A percentile compares a stretch with the other conserved stretches of the same genome.
These are phyloP conservation scores for Microcebus griseorufus DNA, from an alignment of 2,113 vertebrate genomes.

Conservation along the genomic window DNA sequence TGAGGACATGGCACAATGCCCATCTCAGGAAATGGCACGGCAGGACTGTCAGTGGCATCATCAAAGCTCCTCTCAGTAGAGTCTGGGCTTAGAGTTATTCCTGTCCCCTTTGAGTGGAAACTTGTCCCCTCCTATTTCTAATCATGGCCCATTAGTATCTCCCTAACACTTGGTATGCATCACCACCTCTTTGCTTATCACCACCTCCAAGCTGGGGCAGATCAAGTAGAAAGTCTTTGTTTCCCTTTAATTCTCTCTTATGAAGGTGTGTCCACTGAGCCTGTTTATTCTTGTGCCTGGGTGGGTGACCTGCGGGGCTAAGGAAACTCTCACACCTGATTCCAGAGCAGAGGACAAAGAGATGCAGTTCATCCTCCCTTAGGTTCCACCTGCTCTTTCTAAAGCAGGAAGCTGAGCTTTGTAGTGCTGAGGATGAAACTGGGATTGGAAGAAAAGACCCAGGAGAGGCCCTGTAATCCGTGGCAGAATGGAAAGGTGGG, in stretches of 20 bases:
- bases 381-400: not conserved
- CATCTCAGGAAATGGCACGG: not conserved
- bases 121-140: not conserved
- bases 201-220: not conserved
- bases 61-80: not conserved
- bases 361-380: not conserved
- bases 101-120: not conserved
- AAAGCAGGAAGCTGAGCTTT: not conserved
- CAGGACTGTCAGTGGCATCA: not conserved
- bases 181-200: not conserved
- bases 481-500: not conserved
- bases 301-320: not conserved
- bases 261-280: not conserved
- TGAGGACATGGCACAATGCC: not conserved
- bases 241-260: not conserved
- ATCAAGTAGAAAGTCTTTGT: not conserved
- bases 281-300: not conserved
- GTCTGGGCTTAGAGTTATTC: not conserved
- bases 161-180: no score
- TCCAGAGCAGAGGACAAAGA: not conserved
- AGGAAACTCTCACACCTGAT: not conserved
- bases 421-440: not conserved
- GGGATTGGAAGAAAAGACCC: not conserved
- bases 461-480: not conserved
- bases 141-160: not conserved